Evolutionary conservation across 1,140 invertebrate genomes (phyloP), one percentile per base, ranked within the genome.

Genomic region (Geopemphigus sp.): DNA sequence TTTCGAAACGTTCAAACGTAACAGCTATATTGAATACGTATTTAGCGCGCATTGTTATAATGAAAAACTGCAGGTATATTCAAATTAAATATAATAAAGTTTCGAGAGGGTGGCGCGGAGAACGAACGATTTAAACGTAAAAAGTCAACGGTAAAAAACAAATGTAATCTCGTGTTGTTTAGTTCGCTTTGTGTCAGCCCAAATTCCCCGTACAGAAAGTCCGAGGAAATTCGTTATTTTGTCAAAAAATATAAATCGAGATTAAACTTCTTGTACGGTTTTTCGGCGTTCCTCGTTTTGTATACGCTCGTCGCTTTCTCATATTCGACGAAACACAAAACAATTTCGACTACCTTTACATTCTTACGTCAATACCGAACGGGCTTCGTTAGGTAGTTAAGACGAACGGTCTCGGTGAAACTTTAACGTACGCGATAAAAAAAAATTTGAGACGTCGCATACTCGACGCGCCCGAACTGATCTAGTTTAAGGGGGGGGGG

Each of bases 111-210:
- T 26, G 26, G n/a, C 64, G 22, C 14, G 64, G 12, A 68, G 39
- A 24, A 24, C 24, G 47, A 14, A 68, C 22, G 39, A 50, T 50
- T 50, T 50, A 29, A 70, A n/a, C n/a, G n/a, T n/a, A n/a, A 54
- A 72, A 15, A 72, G 14, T 15, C n/a, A n/a, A 6, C 1, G 1
- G 15, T 10, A 53, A 72, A 72, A 72, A 53, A 45, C 32, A 45
- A 66, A 68, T 68, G 39, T 72, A 72, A 72, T 72, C 22, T 53
- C 24, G 4, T 72, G 53, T 70, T 72, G n/a, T 72, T 72, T 54
- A 29, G 68, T 54, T 19, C 8, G n/a, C 17, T 72, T 72, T 53
- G 53, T 70, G 53, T 32, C 19, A 72, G 29, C 24, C 50, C 47
- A 39, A 54, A 72, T 72, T 72, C 47, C 50, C 68, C n/a, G 50